These are phyloP conservation scores for Cricetomys ansorgei DNA, from an alignment of 2,113 vertebrate species.

Conservation along the genomic window DNA sequence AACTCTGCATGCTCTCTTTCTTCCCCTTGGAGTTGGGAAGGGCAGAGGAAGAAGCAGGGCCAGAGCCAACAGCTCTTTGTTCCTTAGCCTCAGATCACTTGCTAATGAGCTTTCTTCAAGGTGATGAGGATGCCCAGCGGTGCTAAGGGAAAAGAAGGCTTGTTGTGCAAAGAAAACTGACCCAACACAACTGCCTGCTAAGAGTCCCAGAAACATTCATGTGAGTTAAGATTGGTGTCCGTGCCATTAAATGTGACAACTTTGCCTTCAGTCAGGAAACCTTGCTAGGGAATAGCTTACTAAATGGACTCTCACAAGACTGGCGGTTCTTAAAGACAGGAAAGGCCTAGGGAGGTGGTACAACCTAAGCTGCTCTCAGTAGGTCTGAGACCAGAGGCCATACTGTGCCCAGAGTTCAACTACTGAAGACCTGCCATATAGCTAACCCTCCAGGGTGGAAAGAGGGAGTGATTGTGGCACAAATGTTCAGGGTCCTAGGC, in stretches of 20 bases:
- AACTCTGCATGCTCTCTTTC: background rate
- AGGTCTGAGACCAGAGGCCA: background rate
- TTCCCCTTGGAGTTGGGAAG: background rate
- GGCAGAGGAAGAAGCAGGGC: background rate
- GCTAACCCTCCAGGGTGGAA: fast-evolving
- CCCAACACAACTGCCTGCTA: no score
- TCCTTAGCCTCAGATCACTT: background rate
- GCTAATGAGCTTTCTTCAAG: background rate
- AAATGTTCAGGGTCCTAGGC: fast-evolving
- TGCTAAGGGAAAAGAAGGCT: background rate
- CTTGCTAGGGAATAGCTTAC: background rate
- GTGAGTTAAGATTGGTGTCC: background rate
- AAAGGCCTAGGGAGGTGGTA: background rate
- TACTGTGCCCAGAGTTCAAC: background rate
- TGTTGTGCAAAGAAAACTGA: fast-evolving
- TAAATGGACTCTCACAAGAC: background rate
- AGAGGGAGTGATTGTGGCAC: background rate
- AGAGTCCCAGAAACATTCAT: background rate
- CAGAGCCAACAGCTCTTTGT: background rate
- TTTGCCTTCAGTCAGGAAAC: background rate
- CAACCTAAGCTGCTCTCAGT: background rate
- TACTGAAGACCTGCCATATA: background rate
- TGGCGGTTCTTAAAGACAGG: background rate
- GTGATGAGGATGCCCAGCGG: background rate
- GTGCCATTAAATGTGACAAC: background rate